These are phyloP conservation scores for Meteorus colon DNA, from an alignment of 2,888 invertebrate species.

Conservation along the genomic window DNA sequence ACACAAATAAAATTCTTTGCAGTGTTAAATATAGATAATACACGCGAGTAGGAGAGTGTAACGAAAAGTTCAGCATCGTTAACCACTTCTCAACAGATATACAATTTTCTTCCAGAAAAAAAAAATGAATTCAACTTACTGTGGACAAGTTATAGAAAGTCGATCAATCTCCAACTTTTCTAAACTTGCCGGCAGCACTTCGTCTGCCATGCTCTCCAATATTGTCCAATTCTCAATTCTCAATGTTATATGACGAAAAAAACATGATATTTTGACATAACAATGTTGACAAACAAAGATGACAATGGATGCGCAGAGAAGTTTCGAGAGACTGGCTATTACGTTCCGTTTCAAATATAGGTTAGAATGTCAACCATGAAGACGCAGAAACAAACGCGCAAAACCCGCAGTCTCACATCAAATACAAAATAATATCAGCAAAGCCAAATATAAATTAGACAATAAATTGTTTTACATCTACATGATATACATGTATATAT, in stretches of 20 bases:
- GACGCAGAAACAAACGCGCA: slow-evolving; percentile 46
- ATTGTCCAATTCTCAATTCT: slow-evolving; percentile 46
- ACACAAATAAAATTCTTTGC: slow-evolving; percentile 7
- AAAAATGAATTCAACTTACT: slow-evolving; percentile 56
- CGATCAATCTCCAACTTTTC: slow-evolving; percentile 68
- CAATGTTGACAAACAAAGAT: slow-evolving; percentile 56
- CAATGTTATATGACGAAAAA: slow-evolving; percentile 41
- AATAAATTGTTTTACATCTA: slow-evolving; percentile 15
- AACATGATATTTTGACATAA: slow-evolving; percentile 56
- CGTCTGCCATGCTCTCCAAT: slow-evolving; percentile 63
- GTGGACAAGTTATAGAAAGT: slow-evolving; percentile 54
- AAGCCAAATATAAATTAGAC: slow-evolving; percentile 12
- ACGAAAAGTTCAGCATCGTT: too few relatives aligned
- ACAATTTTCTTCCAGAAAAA: slow-evolving; percentile 4
- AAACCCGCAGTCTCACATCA: slow-evolving; percentile 28
- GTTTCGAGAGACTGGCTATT: slow-evolving; percentile 53
- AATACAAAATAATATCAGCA: slow-evolving; percentile 18
- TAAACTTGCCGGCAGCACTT: slow-evolving; percentile 67
- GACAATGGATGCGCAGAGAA: slow-evolving; percentile 48
- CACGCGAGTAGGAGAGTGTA: background rate
- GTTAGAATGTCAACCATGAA: slow-evolving; percentile 55
- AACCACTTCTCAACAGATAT: background rate
- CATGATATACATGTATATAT: background rate
- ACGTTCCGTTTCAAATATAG: slow-evolving; percentile 47
- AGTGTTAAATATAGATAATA: background rate